phyloP scores from a whole-genome alignment of 1,140 invertebrate genomes.

The Cyphomyrmex costatus region DNA sequence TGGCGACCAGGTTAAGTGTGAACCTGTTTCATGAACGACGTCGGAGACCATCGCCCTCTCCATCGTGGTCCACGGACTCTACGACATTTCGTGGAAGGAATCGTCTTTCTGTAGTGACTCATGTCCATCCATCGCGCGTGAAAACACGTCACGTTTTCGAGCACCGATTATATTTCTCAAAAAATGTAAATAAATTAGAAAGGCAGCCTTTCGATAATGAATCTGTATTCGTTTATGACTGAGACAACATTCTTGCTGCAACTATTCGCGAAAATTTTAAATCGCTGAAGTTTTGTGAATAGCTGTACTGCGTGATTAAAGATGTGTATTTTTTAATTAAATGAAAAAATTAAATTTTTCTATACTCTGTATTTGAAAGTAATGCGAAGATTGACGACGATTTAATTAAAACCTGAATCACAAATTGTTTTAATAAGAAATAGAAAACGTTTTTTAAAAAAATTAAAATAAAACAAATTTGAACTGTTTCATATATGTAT shows the following conservation, averaged over 20 bases:
- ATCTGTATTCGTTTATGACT: not conserved
- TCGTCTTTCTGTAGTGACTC: constrained; percentile 14
- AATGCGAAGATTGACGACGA: too few species aligned
- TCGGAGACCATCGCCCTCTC: constrained; percentile 29
- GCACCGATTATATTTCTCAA: not conserved
- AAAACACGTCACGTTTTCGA: constrained; percentile 9
- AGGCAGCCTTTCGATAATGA: not conserved
- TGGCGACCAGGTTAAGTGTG: constrained; percentile 56
- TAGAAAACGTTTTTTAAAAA: too few species aligned
- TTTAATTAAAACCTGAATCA: too few species aligned
- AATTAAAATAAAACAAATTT: too few species aligned
- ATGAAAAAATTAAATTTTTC: too few species aligned
- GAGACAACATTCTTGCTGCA: not conserved
- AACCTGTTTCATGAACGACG: constrained; percentile 63
- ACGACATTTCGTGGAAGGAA: not conserved
- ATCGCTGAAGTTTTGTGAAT: constrained; percentile 25
- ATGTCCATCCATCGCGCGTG: constrained; percentile 14
- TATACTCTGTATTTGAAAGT: too few species aligned
- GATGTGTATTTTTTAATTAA: too few species aligned
- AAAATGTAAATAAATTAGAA: constrained; percentile 26
- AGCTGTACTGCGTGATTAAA: constrained; percentile 6
- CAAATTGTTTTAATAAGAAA: too few species aligned
- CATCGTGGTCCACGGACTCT: not conserved
- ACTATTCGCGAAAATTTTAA: constrained; percentile 61
- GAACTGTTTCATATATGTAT: too few species aligned